These are phyloP conservation scores for Trissolcus brochymenae DNA, from an alignment of 2,888 invertebrate species.

Conservation along the genomic window DNA sequence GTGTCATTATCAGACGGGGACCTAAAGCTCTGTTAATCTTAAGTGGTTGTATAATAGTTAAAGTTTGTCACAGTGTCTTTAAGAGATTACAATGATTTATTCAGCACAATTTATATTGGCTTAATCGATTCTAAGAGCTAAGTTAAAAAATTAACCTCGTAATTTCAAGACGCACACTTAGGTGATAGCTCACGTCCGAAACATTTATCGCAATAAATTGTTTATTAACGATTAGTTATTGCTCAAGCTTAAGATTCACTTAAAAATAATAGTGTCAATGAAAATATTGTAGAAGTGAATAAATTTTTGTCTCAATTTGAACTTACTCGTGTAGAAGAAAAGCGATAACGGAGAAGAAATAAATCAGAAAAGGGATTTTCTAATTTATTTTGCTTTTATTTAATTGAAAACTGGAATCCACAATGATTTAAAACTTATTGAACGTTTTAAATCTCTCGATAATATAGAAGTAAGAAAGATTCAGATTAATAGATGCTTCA, in stretches of 20 bases:
- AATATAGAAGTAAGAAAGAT: constrained; percentile 14
- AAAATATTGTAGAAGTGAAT: background rate
- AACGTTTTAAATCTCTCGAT: constrained; percentile 8
- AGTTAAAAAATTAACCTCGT: background rate
- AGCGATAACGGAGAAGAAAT: constrained; percentile 3
- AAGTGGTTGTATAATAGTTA: constrained; percentile 53
- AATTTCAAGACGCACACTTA: background rate
- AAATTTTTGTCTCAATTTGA: too few relatives aligned
- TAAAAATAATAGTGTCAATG: background rate
- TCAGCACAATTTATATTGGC: constrained; percentile 31
- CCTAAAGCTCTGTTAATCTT: constrained; percentile 55
- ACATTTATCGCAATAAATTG: too few relatives aligned
- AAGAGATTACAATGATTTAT: constrained; percentile 47
- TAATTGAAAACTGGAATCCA: constrained; percentile 17
- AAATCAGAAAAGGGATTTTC: background rate
- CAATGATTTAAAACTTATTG: constrained; percentile 20
- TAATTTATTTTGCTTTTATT: background rate
- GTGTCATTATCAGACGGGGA: constrained; percentile 49
- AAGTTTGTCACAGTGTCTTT: constrained; percentile 53
- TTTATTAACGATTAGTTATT: too few relatives aligned
- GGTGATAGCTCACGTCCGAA: too few relatives aligned
- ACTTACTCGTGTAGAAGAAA: background rate
- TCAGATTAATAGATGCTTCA: constrained; percentile 15
- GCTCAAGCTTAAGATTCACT: too few relatives aligned
- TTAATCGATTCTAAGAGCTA: constrained; percentile 21